Evolutionary conservation across 2,888 invertebrate genomes (phyloP), one percentile per base, ranked within the genome.

Genomic region (Idaea biselata): DNA sequence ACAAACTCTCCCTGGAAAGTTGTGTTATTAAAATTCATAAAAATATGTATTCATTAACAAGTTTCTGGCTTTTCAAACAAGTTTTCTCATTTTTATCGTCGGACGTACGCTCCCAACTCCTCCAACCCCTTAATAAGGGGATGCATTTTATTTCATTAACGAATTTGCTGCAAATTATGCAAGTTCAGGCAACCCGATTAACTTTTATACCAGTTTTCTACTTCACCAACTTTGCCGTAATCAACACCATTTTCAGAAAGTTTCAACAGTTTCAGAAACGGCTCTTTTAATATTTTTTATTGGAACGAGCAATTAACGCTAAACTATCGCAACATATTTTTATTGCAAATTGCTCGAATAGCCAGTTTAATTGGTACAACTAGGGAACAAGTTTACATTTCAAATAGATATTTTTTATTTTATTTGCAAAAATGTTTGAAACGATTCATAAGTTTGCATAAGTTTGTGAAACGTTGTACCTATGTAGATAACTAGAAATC

Each of bases 81-180:
- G 17, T 18, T 56, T 56, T 18, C 56, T 56, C 56, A 56, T 56
- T 56, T 56, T 56, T 56, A 56, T 17, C 56, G 16, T 56, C 17
- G 1, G 56, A 6, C 56, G 56, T 56, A 17, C 11, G 11, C 17
- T 17, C 18, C 17, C 18, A 8, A 56, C 18, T 8, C 56, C 56
- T 56, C 18, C 56, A 18, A 55, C 56, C 55, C 7, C 55, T 55
- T 16, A 6, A 55, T 55, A 55, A 16, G 6, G 16, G n/a, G 6
- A 16, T 44, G 44, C 44, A 44, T 44, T 44, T 44, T 44, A 14
- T 44, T 44, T 14, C 8, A 14, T 3, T 14, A 14, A 1, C 44
- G 11, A 14, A 44, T 44, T 44, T 44, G 14, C 44, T 44, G 44
- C 14, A 44, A 44, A 44, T 44, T 44, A 44, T 44, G 44, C 44